Evolutionary conservation across 2,797 vertebrate species (phyloP).

Genomic region (Rachycentron canadum): DNA sequence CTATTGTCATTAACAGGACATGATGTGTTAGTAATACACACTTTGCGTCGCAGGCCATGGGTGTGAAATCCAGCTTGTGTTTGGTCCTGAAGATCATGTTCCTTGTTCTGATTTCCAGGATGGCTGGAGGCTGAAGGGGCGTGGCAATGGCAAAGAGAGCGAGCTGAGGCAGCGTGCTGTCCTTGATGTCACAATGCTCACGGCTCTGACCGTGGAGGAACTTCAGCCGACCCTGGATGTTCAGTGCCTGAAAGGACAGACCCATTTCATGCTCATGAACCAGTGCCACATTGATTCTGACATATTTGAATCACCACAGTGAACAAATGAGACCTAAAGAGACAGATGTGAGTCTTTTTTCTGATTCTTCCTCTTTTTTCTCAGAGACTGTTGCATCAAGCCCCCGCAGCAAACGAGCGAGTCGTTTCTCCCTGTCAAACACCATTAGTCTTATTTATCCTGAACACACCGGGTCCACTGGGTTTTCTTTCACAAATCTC

Average conservation of each 20-base stretch:
- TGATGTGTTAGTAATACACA: conserved; percentile 44
- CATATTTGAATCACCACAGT: neutral
- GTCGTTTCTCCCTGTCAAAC: conserved; percentile 34
- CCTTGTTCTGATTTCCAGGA: conserved; percentile 87
- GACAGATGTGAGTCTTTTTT: neutral
- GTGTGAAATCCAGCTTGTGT: conserved; percentile 91
- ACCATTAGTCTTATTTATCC: conserved; percentile 51
- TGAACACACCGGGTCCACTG: conserved; percentile 18
- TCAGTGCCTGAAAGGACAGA: conserved; percentile 81
- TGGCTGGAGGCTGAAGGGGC: conserved; percentile 85
- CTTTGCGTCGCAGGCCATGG: conserved; percentile 88
- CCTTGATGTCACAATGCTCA: conserved; percentile 39
- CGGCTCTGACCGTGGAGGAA: conserved; percentile 84
- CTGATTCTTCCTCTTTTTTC: neutral
- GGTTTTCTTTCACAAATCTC: conserved; percentile 5
- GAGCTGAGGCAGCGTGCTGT: conserved; percentile 70
- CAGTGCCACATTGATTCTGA: neutral
- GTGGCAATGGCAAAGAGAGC: conserved; percentile 88
- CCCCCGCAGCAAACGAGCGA: conserved; percentile 13
- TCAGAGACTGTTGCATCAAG: neutral
- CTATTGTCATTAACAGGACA: no score
- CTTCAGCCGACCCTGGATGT: conserved; percentile 86
- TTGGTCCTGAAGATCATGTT: conserved; percentile 90
- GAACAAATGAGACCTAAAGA: neutral
- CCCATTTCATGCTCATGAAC: neutral